Base-by-base conservation (phyloP, 2,113 vertebrate genomes). In the Panthera leo region DNA sequence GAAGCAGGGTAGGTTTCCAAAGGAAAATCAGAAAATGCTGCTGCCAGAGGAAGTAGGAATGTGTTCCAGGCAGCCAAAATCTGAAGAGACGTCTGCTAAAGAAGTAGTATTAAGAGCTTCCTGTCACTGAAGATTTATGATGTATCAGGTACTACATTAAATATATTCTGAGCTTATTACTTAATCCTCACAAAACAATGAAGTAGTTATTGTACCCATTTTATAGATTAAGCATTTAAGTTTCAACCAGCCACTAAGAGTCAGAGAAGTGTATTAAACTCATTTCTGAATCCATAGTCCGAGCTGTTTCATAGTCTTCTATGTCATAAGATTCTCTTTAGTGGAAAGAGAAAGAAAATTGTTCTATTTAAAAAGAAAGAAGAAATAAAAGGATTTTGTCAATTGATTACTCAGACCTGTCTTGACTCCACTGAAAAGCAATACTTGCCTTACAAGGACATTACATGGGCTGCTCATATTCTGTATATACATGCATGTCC, bases 221-320 rank as follows among this genome's bases (percentile, higher is more conserved):
- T 75, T 82, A 75, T 63, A 78, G 73, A 58, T 85, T 51, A 85
- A 71, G 14, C 21, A 91, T 84, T 68, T 91, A 88, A 80, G 53
- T 10, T 19, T 85, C 48, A 53, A 5, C 16, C 18, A 78, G 23
- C 10, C 48, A 78, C 65, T 45, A 71, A 53, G 18, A 92, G n/a
- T 18, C 53, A 80, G 27, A 42, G 25, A 87, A 71, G 42, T 45
- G 2, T 70, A 75, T 65, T 15, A 80, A 39, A 78, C 2, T 90
- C 31, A 92, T 68, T 78, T 95, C 85, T 61, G 27, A 83, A 9
- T 92, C 8, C 3, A 51, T 25, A 63, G 34, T 48, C 42, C 89
- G 9, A 96, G 29, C 7, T 86, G 23, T 83, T 21, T 86, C 14
- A 42, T 23, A 29, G 90, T 78, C 63, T 61, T 61, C 71, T 94